These are phyloP conservation scores for Ceratosolen solmsi DNA, from an alignment of 1,140 invertebrate genomes.

Conservation along the genomic window DNA sequence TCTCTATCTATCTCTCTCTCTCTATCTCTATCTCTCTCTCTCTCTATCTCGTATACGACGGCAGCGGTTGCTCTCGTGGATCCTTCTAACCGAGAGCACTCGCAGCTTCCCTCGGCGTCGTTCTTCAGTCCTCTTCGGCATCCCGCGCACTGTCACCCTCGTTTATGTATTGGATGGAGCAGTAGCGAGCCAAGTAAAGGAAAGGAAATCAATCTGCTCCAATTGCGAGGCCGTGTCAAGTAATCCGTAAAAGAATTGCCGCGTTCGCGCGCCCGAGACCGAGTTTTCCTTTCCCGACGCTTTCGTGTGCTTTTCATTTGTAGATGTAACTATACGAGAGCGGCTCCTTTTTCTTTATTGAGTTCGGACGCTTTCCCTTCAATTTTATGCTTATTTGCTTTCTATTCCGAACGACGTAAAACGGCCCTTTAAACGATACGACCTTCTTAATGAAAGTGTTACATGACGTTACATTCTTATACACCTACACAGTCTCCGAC, in stretches of 20 bases:
- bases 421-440: neutral
- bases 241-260: conserved; percentile 65
- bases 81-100: conserved; percentile 35
- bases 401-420: conserved; percentile 18
- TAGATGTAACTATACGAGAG: conserved; percentile 46
- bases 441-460: conserved; percentile 13
- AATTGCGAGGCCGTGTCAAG: conserved; percentile 61
- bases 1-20: conserved; percentile 22
- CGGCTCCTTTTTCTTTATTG: conserved; percentile 17
- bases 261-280: conserved; percentile 49
- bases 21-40: conserved; percentile 54
- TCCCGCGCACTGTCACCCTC: conserved; percentile 18
- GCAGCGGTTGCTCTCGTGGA: conserved; percentile 52
- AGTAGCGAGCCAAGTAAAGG: neutral
- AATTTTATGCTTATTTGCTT: conserved; percentile 50
- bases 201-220: conserved; percentile 64
- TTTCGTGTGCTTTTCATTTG: neutral
- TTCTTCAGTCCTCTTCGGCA: neutral
- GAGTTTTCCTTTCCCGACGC: neutral
- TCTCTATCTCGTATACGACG: neutral
- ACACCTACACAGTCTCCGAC: too few species aligned
- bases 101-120: conserved; percentile 20
- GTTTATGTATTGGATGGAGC: neutral
- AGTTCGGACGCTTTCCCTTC: neutral
- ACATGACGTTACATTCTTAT: neutral